Conservation (phyloP, 1,140 invertebrate species). For the Apis cerana region DNA sequence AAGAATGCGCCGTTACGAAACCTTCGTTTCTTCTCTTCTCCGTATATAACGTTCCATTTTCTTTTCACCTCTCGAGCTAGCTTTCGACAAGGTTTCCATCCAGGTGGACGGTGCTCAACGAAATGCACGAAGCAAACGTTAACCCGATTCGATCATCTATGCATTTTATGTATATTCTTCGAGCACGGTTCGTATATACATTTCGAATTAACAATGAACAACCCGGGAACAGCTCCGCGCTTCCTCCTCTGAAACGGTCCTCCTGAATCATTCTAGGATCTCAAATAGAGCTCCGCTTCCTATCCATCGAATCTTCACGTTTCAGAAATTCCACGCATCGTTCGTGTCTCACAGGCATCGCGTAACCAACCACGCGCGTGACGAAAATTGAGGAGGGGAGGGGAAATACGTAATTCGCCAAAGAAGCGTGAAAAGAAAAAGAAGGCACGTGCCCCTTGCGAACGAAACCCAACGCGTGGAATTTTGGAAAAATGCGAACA, state of each 20-base stretch:
- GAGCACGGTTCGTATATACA: neutral
- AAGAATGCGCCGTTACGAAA: conserved; percentile 37
- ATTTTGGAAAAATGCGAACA: conserved; percentile 36
- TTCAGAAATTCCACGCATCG: too few species aligned
- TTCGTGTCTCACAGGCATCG: too few species aligned
- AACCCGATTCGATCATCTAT: neutral
- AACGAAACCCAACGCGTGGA: conserved; percentile 32
- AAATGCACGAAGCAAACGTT: conserved; percentile 5
- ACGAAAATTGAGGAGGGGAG: too few species aligned
- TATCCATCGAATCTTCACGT: too few species aligned
- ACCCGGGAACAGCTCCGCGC: too few species aligned
- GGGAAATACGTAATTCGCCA: too few species aligned
- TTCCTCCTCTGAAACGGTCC: too few species aligned
- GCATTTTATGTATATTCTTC: neutral
- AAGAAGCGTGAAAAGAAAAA: too few species aligned
- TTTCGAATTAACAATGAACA: conserved; percentile 14
- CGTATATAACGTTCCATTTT: neutral
- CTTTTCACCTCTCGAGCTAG: neutral
- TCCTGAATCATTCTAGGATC: too few species aligned
- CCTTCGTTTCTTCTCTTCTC: neutral
- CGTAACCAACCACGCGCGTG: too few species aligned
- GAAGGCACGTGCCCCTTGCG: too few species aligned
- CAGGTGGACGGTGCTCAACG: neutral
- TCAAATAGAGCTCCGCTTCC: too few species aligned
- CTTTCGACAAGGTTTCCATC: neutral